phyloP scores from a whole-genome alignment of 2,797 vertebrate species.

The Myotis daubentonii region DNA sequence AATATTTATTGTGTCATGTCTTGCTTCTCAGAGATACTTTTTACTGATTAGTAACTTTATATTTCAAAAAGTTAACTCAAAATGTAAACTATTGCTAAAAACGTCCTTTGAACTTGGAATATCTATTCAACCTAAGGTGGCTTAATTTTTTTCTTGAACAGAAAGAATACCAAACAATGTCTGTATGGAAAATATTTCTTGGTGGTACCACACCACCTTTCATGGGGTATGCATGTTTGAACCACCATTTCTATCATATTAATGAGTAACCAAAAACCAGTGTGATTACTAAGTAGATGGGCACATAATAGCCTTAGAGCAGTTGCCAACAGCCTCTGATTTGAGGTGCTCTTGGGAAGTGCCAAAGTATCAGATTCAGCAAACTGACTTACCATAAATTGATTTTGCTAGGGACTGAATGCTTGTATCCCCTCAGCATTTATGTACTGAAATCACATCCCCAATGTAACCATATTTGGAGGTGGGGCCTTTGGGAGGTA shows the following conservation, averaged over 20 bases:
- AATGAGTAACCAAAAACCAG: neutral
- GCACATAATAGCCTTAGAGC: neutral
- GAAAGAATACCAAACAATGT: neutral
- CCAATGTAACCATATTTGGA: neutral
- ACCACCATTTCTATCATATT: neutral
- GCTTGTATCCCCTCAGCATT: neutral
- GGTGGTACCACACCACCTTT: neutral
- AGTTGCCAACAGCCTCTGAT: neutral
- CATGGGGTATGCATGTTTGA: neutral
- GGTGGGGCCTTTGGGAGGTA: neutral
- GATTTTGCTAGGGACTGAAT: neutral
- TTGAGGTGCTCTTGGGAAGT: neutral
- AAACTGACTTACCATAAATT: neutral
- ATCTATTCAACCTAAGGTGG: neutral
- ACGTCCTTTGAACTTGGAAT: constrained; percentile 17
- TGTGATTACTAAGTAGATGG: neutral
- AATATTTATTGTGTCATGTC: neutral
- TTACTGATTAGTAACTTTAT: neutral
- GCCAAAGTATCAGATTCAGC: neutral
- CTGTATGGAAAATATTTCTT: neutral
- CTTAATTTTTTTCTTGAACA: neutral
- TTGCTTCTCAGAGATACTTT: neutral
- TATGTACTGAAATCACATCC: neutral
- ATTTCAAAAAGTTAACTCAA: constrained; percentile 21
- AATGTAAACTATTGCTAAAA: constrained; percentile 39